phyloP scores from a whole-genome alignment of 2,888 invertebrate species.

The Pimpla rufipes region DNA sequence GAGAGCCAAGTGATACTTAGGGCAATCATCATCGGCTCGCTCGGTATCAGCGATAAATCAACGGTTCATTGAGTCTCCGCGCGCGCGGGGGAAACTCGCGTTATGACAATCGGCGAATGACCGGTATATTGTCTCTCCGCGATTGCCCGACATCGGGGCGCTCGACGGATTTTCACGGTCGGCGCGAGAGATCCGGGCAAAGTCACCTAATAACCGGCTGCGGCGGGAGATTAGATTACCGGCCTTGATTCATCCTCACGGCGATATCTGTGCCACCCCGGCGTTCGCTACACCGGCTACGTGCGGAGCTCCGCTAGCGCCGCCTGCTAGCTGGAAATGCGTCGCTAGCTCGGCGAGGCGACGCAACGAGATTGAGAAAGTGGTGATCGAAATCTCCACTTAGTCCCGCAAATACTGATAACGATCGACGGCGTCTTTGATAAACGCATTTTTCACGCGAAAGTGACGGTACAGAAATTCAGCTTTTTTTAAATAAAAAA shows the following conservation, averaged over 20 bases:
- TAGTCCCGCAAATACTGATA: constrained; percentile 6
- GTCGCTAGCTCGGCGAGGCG: background rate
- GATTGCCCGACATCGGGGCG: background rate
- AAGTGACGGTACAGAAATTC: too few relatives aligned
- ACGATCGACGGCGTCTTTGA: background rate
- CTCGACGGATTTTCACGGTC: constrained; percentile 43
- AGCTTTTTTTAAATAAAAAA: too few relatives aligned
- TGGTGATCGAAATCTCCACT: background rate
- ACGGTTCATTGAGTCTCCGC: constrained; percentile 30
- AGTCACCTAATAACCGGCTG: constrained; percentile 5
- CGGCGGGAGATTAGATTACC: constrained; percentile 44
- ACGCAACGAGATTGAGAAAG: background rate
- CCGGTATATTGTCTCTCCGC: constrained; percentile 18
- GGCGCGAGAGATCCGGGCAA: background rate
- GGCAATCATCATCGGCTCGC: background rate
- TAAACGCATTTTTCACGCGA: constrained; percentile 11
- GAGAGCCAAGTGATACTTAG: constrained; percentile 35
- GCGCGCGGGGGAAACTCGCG: constrained; percentile 1
- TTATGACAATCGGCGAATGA: constrained; percentile 23
- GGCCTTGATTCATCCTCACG: background rate
- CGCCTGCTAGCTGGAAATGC: background rate
- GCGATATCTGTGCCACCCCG: constrained; percentile 4
- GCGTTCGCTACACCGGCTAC: background rate
- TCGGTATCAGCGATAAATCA: constrained; percentile 26
- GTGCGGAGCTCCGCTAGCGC: background rate